Conservation (phyloP, 2,797 vertebrate genomes). For the Muraenolepis orangiensis region DNA sequence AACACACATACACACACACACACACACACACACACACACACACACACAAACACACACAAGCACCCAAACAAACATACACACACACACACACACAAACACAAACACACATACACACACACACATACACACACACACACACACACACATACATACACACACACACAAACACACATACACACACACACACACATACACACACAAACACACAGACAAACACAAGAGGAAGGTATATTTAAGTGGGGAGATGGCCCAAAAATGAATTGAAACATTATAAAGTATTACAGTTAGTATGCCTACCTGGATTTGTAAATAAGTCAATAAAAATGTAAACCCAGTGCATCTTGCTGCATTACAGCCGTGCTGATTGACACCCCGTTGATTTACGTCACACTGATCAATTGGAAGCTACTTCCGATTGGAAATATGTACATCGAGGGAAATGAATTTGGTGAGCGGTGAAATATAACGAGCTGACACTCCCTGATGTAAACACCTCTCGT, state of each 20-base stretch:
- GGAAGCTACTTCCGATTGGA: conserved; percentile 24
- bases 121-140: not conserved
- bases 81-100: conserved; percentile 16
- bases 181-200: not conserved
- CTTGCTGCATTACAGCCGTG: conserved; percentile 35
- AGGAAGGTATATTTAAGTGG: not conserved
- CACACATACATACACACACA: not conserved
- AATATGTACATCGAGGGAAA: conserved; percentile 32
- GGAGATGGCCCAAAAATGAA: not conserved
- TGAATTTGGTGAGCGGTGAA: conserved; percentile 34
- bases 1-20: not conserved
- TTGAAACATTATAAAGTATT: not conserved
- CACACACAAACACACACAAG: too few species aligned
- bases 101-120: not conserved
- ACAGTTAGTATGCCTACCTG: conserved; percentile 14
- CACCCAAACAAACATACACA: conserved; percentile 16
- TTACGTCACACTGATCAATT: conserved; percentile 33
- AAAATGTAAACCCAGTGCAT: conserved; percentile 18
- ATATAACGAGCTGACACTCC: conserved; percentile 16
- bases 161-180: not conserved
- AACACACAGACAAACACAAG: not conserved
- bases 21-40: too few species aligned
- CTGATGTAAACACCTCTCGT: conserved; percentile 8
- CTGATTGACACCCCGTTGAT: conserved; percentile 34
- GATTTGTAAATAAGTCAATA: not conserved